A percentile compares a stretch with the other conserved stretches of the same genome.
Evolutionary conservation across 2,113 vertebrate genomes (phyloP).

Genomic region (Thalassoma bifasciatum): DNA sequence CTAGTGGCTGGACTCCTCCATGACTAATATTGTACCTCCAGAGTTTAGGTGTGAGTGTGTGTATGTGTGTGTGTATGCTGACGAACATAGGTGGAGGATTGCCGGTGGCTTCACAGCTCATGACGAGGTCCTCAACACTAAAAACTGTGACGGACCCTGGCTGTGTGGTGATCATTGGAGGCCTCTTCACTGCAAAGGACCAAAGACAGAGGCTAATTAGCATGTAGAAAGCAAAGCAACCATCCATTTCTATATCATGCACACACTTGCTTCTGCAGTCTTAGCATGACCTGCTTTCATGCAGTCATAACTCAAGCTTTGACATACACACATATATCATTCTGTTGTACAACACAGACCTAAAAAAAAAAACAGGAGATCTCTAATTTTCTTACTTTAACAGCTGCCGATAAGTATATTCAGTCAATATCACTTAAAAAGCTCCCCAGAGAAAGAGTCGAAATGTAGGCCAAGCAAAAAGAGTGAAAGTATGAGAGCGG

Average conservation of each 20-base stretch:
- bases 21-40: slow-evolving; percentile 16
- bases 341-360: neutral
- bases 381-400: slow-evolving; percentile 53
- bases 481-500: slow-evolving; percentile 42
- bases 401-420: slow-evolving; percentile 55
- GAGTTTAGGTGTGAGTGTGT: neutral
- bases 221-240: too few relatives aligned
- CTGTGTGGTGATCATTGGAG: slow-evolving; percentile 74
- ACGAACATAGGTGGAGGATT: slow-evolving; percentile 76
- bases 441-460: slow-evolving; percentile 59
- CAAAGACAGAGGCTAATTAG: slow-evolving; percentile 23
- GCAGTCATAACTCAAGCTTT: slow-evolving; percentile 19
- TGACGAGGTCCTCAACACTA: slow-evolving; percentile 72
- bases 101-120: slow-evolving; percentile 76
- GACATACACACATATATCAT: slow-evolving; percentile 29
- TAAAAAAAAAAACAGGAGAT: slow-evolving; percentile 34
- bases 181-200: slow-evolving; percentile 68
- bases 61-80: slow-evolving; percentile 12
- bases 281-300: slow-evolving; percentile 43
- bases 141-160: slow-evolving; percentile 77
- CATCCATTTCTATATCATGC: neutral
- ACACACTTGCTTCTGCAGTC: slow-evolving; percentile 7
- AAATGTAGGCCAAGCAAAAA: slow-evolving; percentile 56
- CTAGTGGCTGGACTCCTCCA: neutral
- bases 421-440: slow-evolving; percentile 70